Percentiles rank a stretch among this genome's conserved stretches.
Conservation (phyloP, 2,888 invertebrate species). For the Sarcophaga rosellei region DNA sequence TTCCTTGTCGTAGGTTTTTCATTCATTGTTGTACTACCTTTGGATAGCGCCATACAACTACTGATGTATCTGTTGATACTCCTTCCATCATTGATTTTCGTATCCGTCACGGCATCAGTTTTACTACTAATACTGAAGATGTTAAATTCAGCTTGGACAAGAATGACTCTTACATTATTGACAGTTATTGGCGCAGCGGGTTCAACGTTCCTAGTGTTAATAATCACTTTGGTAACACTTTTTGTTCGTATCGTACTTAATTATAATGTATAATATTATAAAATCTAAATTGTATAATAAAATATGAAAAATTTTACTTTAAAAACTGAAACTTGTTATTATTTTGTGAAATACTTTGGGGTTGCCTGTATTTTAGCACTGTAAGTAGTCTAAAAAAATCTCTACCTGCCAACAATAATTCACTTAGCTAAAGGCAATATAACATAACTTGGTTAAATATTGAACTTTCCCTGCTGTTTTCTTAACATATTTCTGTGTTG, state of each 20-base stretch:
- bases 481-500: no score
- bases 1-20: background rate
- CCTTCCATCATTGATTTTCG: slow-evolving; percentile 1
- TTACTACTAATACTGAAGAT: background rate
- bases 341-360: no score
- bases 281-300: no score
- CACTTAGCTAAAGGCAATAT: no score
- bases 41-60: background rate
- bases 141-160: background rate
- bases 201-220: background rate
- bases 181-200: background rate
- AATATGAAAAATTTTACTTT: no score
- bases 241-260: background rate
- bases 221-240: slow-evolving; percentile 7
- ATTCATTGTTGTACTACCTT: slow-evolving; percentile 11
- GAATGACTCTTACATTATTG: background rate
- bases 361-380: no score
- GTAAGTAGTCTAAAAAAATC: no score
- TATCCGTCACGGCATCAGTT: background rate
- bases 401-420: no score
- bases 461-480: no score
- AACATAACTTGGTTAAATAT: no score
- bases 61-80: slow-evolving; percentile 19
- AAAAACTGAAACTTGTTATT: no score
- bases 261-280: background rate